Percentiles rank a stretch among this genome's conserved stretches.
phyloP scores from a whole-genome alignment of 1,140 invertebrate species.

The Chironomus tepperi region DNA sequence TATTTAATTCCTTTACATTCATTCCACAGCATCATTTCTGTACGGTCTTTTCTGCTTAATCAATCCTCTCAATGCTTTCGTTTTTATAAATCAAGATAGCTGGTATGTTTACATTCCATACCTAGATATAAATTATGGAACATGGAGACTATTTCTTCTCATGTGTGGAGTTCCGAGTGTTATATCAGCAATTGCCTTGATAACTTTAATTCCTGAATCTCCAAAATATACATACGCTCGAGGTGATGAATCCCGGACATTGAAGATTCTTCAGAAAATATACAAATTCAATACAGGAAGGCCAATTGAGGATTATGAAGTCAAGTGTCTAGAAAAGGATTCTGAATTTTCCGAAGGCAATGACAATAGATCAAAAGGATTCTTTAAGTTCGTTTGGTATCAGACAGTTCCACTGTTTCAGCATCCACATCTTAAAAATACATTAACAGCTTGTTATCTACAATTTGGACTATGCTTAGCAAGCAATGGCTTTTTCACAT shows the following conservation, averaged over 20 bases:
- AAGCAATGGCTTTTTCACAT: not conserved
- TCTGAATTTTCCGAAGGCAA: not conserved
- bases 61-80: not conserved
- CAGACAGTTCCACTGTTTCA: not conserved
- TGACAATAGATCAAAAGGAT: not conserved
- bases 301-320: not conserved
- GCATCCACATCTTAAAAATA: slow-evolving; percentile 5
- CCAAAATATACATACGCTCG: not conserved
- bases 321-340: not conserved
- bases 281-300: not conserved
- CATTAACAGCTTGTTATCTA: not conserved
- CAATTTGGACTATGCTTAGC: not conserved
- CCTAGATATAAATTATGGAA: not conserved
- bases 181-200: not conserved
- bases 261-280: not conserved
- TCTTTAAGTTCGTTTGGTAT: not conserved
- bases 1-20: not conserved
- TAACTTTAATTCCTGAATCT: not conserved
- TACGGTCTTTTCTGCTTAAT: not conserved
- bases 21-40: not conserved
- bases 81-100: not conserved
- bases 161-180: not conserved
- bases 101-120: not conserved
- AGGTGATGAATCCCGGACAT: not conserved
- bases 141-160: not conserved